Evolutionary conservation across 2,888 invertebrate genomes (phyloP), one percentile per base, ranked within the genome.

Genomic region (Rhingia rostrata): DNA sequence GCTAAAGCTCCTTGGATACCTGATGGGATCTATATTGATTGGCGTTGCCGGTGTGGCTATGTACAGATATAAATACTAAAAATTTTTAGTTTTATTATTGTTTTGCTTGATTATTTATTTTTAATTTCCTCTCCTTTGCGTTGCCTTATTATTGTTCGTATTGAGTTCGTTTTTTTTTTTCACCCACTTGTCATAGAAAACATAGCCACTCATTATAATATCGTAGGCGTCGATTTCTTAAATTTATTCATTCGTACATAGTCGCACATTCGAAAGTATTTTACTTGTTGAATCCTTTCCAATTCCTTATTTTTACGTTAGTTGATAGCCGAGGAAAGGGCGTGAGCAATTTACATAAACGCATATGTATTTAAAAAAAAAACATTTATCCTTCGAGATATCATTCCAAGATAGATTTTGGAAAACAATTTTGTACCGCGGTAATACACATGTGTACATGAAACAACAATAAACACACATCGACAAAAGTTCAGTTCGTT

Each of bases 21-120:
- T 92, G 39, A 91, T 92, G 95, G 95, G 95, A 73, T 94, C 96
- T 12, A 91, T 96, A 86, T 92, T 96, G 75, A 94, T 96, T 87
- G 94, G 95, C 66, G 93, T 95, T 77, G 94, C 94, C 72, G 95
- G 96, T 86, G 93, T 95, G 69, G 93, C 95, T 63, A 94, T 95
- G 73, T 96, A 96, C 91, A 94, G 95, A 89, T 95, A 95, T 92
- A 94, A 95, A 92, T 92, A 92, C 87, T 92, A 87, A 88, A 73
- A 39, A 61, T 72, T 53, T 67, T 43, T 47, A 39, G 14, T 33
- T 45, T 4, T 66, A 58, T 66, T 56, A 58, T 54, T 75, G 49
- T 72, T 85, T 84, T 67, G 67, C 69, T 53, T 67, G 69, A 79
- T 74, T 84, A 79, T 74, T 84, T 75, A 61, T 73, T 67, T 77